Evolutionary conservation across 2,888 invertebrate genomes (phyloP).

Genomic region (Pyrocoelia pectoralis): DNA sequence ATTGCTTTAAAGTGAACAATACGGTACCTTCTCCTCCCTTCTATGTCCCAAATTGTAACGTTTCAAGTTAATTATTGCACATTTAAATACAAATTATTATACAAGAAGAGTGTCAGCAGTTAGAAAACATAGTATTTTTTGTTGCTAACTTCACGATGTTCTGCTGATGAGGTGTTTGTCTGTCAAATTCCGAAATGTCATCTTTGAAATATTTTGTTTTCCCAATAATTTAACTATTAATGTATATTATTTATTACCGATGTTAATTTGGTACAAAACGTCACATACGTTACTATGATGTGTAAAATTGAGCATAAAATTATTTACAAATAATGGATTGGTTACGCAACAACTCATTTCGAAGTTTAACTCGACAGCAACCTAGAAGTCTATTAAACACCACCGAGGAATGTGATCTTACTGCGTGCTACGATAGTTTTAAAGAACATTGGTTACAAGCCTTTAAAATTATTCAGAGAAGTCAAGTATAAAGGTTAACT

Average conservation of each 20-base stretch:
- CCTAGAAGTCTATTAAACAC: constrained; percentile 42
- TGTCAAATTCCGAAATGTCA: constrained; percentile 4
- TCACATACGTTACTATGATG: constrained; percentile 12
- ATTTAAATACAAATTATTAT: no score
- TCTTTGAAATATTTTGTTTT: not conserved
- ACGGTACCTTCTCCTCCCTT: no score
- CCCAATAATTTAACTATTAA: not conserved
- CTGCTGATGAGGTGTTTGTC: not conserved
- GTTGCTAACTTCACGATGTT: not conserved
- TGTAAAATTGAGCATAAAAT: constrained; percentile 9
- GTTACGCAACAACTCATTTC: constrained; percentile 53
- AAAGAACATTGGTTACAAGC: constrained; percentile 95
- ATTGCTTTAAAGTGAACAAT: no score
- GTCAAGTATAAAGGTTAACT: constrained; percentile 63
- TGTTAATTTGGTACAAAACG: not conserved
- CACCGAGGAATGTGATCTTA: constrained; percentile 69
- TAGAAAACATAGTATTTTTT: no score
- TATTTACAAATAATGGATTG: constrained; percentile 52
- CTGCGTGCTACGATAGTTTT: constrained; percentile 92
- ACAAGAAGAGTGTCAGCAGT: no score
- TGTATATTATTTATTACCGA: not conserved
- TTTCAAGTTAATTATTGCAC: no score
- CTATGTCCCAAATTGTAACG: no score
- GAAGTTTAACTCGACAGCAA: constrained; percentile 50
- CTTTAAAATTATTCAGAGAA: constrained; percentile 80